Conservation (phyloP, 2,888 invertebrate species). For the Rhagophthalmus giganteus region DNA sequence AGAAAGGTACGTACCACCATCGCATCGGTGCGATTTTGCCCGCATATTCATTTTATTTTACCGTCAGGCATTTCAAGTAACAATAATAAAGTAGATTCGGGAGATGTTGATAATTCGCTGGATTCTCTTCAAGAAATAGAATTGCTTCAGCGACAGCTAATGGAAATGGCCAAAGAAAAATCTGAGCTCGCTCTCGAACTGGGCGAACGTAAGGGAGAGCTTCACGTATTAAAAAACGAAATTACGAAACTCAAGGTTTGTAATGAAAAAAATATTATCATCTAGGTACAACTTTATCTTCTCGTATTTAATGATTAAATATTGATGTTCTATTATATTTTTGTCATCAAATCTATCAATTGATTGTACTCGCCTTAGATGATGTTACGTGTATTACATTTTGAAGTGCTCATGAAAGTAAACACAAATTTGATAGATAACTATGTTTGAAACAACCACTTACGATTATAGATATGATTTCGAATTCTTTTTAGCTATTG, state of each 20-base stretch:
- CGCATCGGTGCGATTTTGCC: too few species aligned
- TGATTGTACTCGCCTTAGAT: too few species aligned
- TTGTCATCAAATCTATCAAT: too few species aligned
- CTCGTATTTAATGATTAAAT: background rate
- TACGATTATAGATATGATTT: too few species aligned
- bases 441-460: too few species aligned
- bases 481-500: too few species aligned
- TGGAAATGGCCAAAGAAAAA: slow-evolving; percentile 67
- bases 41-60: too few species aligned
- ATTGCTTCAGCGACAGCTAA: slow-evolving; percentile 65
- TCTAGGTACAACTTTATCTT: background rate
- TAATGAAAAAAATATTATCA: slow-evolving; percentile 2
- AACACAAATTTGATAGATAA: too few species aligned
- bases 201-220: slow-evolving; percentile 67
- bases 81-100: slow-evolving; percentile 47
- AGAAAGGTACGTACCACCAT: slow-evolving; percentile 36
- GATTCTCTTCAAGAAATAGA: slow-evolving; percentile 64
- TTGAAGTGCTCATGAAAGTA: too few species aligned
- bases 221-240: slow-evolving; percentile 69
- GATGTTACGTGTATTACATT: too few species aligned
- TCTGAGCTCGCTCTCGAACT: slow-evolving; percentile 67
- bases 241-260: slow-evolving; percentile 70
- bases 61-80: slow-evolving; percentile 36
- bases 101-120: slow-evolving; percentile 33
- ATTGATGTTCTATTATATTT: background rate